Conservation (phyloP, 2,797 vertebrate genomes). For the Microchirus variegatus region DNA sequence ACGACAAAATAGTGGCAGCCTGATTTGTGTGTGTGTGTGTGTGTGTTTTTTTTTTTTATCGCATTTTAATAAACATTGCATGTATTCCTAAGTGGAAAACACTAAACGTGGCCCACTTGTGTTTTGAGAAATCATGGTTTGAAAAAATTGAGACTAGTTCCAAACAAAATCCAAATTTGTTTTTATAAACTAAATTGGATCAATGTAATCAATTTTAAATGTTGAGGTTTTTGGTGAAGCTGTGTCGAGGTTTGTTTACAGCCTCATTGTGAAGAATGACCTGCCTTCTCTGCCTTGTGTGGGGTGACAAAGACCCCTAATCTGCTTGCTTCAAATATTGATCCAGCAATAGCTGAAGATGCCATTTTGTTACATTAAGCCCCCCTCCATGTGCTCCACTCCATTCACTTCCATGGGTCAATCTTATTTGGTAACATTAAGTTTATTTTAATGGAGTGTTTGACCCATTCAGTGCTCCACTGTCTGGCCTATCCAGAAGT, state of each 20-base stretch:
- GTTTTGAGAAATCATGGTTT: too few species aligned
- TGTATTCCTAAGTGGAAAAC: too few species aligned
- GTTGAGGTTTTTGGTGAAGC: neutral
- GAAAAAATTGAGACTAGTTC: too few species aligned
- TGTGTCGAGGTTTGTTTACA: conserved; percentile 27
- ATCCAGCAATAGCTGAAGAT: conserved; percentile 74
- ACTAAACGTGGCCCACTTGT: too few species aligned
- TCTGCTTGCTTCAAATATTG: conserved; percentile 75
- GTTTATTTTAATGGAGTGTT: conserved; percentile 19
- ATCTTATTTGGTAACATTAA: conserved; percentile 24
- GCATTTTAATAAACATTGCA: too few species aligned
- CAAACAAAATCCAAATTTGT: too few species aligned
- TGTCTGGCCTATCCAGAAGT: conserved; percentile 41
- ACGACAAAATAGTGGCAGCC: neutral
- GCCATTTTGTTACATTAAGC: conserved; percentile 76
- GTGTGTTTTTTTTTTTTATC: too few species aligned
- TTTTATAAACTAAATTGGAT: neutral
- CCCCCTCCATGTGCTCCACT: conserved; percentile 44
- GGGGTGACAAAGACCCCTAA: conserved; percentile 76
- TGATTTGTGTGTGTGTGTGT: too few species aligned
- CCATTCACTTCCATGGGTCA: conserved; percentile 30
- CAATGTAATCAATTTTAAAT: neutral
- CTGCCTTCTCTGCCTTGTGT: conserved; percentile 62
- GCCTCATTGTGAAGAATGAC: conserved; percentile 54
- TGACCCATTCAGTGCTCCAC: conserved; percentile 19